These are phyloP conservation scores for Oscheius sp. DNA, from an alignment of 2,888 invertebrate species.

Conservation along the genomic window DNA sequence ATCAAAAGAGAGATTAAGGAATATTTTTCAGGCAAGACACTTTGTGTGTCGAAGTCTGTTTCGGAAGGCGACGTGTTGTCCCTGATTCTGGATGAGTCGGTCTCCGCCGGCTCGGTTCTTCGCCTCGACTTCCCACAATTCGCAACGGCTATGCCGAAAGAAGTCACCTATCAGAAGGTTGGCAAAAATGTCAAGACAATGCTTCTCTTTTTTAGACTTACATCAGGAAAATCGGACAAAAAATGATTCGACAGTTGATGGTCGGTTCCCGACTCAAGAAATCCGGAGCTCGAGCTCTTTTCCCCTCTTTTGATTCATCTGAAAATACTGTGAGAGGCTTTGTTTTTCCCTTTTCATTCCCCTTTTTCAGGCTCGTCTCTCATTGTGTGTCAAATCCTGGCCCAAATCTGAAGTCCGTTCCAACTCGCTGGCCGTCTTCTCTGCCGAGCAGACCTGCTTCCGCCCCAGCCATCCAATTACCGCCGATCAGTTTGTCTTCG, in stretches of 20 bases:
- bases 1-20: conserved; percentile 34
- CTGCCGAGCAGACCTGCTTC: conserved; percentile 47
- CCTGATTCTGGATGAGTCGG: conserved; percentile 27
- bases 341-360: not conserved
- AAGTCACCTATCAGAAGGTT: conserved; percentile 25
- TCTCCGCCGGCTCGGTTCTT: conserved; percentile 21
- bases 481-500: conserved; percentile 50
- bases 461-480: conserved; percentile 47
- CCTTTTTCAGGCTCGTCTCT: conserved; percentile 39
- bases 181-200: not conserved
- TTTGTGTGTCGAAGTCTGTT: conserved; percentile 45
- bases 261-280: conserved; percentile 47
- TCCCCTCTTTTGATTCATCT: conserved; percentile 48
- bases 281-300: conserved; percentile 42
- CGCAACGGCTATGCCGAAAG: conserved; percentile 2
- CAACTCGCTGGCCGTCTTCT: conserved; percentile 37
- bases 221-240: conserved; percentile 28
- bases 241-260: conserved; percentile 48
- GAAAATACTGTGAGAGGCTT: conserved; percentile 40
- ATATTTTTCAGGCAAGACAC: conserved; percentile 48
- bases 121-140: conserved; percentile 28
- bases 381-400: conserved; percentile 45
- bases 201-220: not conserved
- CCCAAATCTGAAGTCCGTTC: conserved; percentile 42
- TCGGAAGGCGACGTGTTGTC: conserved; percentile 28